Conservation (phyloP, 1,140 invertebrate genomes). For the Ladona fulva region DNA sequence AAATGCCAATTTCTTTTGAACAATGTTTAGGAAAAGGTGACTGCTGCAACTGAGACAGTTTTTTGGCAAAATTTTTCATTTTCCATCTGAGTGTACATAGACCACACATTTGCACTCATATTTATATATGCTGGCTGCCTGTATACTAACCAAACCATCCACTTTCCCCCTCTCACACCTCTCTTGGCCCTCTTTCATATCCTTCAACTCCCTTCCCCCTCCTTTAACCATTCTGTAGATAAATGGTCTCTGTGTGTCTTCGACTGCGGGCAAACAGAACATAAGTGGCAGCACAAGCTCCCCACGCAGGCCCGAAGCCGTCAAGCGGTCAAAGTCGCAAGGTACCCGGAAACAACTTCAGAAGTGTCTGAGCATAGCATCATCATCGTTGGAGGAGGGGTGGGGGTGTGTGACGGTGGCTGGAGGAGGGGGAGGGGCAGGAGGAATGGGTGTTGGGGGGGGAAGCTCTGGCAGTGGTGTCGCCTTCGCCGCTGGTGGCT, state of each 20-base stretch:
- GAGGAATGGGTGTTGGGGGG: constrained; percentile 5
- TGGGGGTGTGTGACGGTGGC: constrained; percentile 19
- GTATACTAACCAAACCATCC: constrained; percentile 14
- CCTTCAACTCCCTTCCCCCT: constrained; percentile 11
- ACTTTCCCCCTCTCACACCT: background rate
- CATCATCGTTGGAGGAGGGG: constrained; percentile 51
- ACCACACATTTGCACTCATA: background rate
- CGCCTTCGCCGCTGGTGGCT: constrained; percentile 26
- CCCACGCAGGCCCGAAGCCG: constrained; percentile 34
- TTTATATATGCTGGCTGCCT: constrained; percentile 12
- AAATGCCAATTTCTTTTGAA: too few species aligned
- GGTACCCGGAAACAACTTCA: constrained; percentile 76
- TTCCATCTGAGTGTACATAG: background rate
- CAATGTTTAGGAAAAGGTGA: too few species aligned
- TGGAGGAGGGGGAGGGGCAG: constrained; percentile 18
- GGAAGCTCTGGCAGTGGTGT: constrained; percentile 19
- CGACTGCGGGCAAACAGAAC: constrained; percentile 38
- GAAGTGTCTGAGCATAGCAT: constrained; percentile 75
- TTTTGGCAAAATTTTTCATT: background rate
- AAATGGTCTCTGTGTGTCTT: constrained; percentile 65
- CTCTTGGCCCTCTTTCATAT: background rate
- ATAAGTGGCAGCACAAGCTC: constrained; percentile 26
- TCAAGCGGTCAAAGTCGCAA: constrained; percentile 71
- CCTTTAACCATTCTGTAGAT: constrained; percentile 44
- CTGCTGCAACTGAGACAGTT: too few species aligned